Base-by-base conservation (phyloP, 2,113 vertebrate genomes). In the Fulica atra region DNA sequence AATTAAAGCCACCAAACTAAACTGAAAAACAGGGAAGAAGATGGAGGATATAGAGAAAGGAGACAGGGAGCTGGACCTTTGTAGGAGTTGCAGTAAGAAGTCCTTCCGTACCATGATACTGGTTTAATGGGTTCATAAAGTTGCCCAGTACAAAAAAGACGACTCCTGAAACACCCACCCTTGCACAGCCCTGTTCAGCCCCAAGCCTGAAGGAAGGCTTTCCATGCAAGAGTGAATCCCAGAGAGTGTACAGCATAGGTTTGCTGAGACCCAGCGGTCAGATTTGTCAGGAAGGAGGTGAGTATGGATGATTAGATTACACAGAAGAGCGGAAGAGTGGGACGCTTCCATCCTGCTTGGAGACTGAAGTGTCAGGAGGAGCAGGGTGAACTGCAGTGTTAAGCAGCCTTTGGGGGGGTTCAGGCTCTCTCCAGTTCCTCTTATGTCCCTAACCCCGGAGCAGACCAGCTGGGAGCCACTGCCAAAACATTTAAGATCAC, bases 241-340 rank as follows among this genome's bases (percentile, higher is more conserved):
- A 38, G 48, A 24, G 68, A 36, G 28, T n/a, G 2, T 19, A 17
- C 29, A 63, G 42, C 8, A 3, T 19, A 71, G 53, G 16, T 56
- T 35, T 72, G 63, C 46, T 3, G 12, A 80, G 0, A 0, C 35
- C 48, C 2, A 1, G 0, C 0, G 59, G 65, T 33, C 15, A 7
- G 15, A 23, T 53, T 51, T 50, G 31, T 50, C 44, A 78, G 65
- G 44, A 73, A 64, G 48, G 70, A 74, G 15, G 51, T 48, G 57
- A 61, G 16, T 19, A 61, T 9, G 35, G 56, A 35, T 79, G 13
- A 57, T 8, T 25, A 26, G 71, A 24, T 61, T 68, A 35, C 25
- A 50, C 25, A 64, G 64, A 48, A 66, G 61, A 59, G 35, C 2
- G 2, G 48, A 77, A 77, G 68, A 42, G 13, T 35, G 35, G 21